Conservation (phyloP, 2,888 invertebrate species). For the Helleia helle region DNA sequence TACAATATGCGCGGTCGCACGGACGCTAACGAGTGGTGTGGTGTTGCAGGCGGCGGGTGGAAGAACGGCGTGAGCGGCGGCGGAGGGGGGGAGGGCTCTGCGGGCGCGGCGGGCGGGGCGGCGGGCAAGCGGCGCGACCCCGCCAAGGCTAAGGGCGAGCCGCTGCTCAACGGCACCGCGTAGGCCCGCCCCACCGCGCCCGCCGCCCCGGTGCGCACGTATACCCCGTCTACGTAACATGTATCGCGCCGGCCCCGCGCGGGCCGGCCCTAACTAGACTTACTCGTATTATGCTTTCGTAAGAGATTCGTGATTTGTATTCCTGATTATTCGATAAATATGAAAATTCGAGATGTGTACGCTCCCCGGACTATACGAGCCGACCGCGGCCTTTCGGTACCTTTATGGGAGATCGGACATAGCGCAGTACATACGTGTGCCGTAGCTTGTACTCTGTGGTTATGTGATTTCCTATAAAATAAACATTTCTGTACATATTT, state of each 20-base stretch:
- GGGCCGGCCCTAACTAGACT: conserved; percentile 34
- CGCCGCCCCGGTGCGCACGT: conserved; percentile 10
- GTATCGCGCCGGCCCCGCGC: conserved; percentile 17
- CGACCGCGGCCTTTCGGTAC: conserved; percentile 33
- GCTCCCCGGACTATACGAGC: conserved; percentile 56
- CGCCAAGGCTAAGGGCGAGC: conserved; percentile 70
- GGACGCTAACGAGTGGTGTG: too few species aligned
- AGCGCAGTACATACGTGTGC: conserved; percentile 37
- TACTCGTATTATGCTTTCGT: conserved; percentile 69
- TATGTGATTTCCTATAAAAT: conserved; percentile 63
- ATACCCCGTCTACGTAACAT: not conserved
- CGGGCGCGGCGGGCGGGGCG: conserved; percentile 20
- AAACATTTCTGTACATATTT: conserved; percentile 72
- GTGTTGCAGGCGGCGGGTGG: conserved; percentile 53
- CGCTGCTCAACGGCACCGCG: conserved; percentile 79
- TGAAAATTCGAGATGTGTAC: conserved; percentile 62
- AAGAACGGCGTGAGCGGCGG: conserved; percentile 49
- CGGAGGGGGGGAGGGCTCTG: conserved; percentile 28
- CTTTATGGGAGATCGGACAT: conserved; percentile 45
- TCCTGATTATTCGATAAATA: conserved; percentile 67
- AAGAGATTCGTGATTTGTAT: conserved; percentile 73
- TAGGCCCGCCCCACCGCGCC: conserved; percentile 30
- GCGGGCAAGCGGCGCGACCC: conserved; percentile 23
- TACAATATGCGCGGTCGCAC: too few species aligned
- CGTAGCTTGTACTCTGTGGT: conserved; percentile 50